Percentiles rank a stretch among this genome's conserved stretches.
phyloP scores from a whole-genome alignment of 1,140 invertebrate species.

The Delia radicum region DNA sequence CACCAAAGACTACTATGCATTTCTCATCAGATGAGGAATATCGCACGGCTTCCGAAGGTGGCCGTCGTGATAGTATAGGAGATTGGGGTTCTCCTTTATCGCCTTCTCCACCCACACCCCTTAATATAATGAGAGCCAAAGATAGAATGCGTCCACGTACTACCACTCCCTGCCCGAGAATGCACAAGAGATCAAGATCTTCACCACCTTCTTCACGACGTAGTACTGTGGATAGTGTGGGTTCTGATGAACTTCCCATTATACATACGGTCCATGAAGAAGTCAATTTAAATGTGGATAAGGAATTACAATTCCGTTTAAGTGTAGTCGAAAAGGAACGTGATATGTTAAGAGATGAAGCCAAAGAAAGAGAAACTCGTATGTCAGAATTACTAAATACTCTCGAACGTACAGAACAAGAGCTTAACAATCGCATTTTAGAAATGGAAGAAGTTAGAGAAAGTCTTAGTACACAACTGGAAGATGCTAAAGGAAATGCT shows the following conservation, averaged over 20 bases:
- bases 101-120: constrained; percentile 73
- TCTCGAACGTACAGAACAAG: constrained; percentile 71
- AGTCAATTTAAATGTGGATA: constrained; percentile 41
- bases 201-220: constrained; percentile 66
- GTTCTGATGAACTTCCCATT: constrained; percentile 60
- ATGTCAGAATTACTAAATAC: constrained; percentile 69
- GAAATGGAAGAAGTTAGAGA: constrained; percentile 63
- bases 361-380: constrained; percentile 66
- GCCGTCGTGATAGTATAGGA: constrained; percentile 62
- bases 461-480: constrained; percentile 48
- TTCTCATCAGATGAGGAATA: constrained; percentile 84
- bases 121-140: constrained; percentile 75
- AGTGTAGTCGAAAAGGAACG: constrained; percentile 66
- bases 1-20: constrained; percentile 65
- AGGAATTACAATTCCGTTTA: constrained; percentile 43
- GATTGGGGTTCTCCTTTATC: constrained; percentile 66
- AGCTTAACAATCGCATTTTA: constrained; percentile 67
- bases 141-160: constrained; percentile 67
- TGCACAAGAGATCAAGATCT: constrained; percentile 65
- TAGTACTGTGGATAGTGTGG: constrained; percentile 67
- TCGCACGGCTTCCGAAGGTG: constrained; percentile 77
- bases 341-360: constrained; percentile 66
- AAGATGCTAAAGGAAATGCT: constrained; percentile 55
- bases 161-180: constrained; percentile 57
- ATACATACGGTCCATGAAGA: constrained; percentile 56